Evolutionary conservation across 2,113 vertebrate species (phyloP).

Genomic region (Pseudolaguvia tuberculata): DNA sequence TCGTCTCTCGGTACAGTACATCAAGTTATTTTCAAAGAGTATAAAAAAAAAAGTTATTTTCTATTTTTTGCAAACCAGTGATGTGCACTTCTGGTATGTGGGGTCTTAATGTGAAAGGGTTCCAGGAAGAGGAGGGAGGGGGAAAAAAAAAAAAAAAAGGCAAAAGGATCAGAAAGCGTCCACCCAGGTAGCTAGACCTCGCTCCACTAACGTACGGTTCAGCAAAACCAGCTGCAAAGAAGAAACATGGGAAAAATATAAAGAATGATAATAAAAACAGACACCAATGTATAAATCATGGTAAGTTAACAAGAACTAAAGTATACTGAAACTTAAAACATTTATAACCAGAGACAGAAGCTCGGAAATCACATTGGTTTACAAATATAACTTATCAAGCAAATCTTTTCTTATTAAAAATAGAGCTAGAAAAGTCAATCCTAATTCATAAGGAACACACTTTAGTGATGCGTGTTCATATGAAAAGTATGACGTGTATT

Average conservation of each 20-base stretch:
- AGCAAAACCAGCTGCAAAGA: conserved; percentile 78
- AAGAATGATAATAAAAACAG: background rate
- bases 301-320: background rate
- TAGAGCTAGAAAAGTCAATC: no score
- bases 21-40: conserved; percentile 48
- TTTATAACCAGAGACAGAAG: no score
- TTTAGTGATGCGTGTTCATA: no score
- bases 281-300: background rate
- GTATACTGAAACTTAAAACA: background rate
- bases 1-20: conserved; percentile 45
- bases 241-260: background rate
- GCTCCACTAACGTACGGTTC: conserved; percentile 86
- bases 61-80: conserved; percentile 50
- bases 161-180: conserved; percentile 75
- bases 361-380: no score
- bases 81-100: conserved; percentile 32
- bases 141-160: background rate
- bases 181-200: conserved; percentile 84
- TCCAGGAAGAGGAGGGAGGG: conserved; percentile 4
- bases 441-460: no score
- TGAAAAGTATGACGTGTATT: no score
- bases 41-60: conserved; percentile 23
- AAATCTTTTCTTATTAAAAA: no score
- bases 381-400: no score
- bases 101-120: conserved; percentile 15